Evolutionary conservation across 2,113 vertebrate species (phyloP), one percentile per base, ranked within the genome.

Genomic region (Xiphophorus couchianus): DNA sequence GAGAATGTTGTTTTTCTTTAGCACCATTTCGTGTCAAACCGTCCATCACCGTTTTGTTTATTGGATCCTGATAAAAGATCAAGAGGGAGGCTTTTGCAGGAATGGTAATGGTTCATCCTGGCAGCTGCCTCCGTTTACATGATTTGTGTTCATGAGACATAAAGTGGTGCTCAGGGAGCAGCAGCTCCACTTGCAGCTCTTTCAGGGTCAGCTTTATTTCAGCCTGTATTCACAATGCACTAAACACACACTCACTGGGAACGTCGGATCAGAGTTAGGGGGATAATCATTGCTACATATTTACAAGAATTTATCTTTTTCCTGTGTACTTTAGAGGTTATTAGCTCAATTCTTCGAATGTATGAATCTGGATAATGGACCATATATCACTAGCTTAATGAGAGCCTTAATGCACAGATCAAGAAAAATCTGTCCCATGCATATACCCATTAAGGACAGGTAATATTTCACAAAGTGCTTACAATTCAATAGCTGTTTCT

Each of bases 61-160:
- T 87, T 76, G 76, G 77, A 69, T 13, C 37, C 66, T 70, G 72
- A 86, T 86, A 85, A 82, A 86, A 83, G 69, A 84, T 80, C 65
- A 67, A 74, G 42, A 70, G 12, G 37, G 60, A 60, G 60, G 73
- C 72, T 30, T 22, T 30, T 54, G 70, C 30, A 6, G 28, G 74
- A 84, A 74, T 44, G 14, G 44, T 33, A 37, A 75, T 74, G 37
- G 15, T 35, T 62, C 51, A 48, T 6, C 22, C 63, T 69, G 79
- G 81, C 77, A 62, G 76, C 28, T 29, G 69, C 73, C 81, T 85
- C 62, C 74, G 78, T 84, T 81, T 69, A 73, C 67, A 77, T 71
- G 64, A 58, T 84, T 80, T 84, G 69, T 82, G 71, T 81, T 83
- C 73, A 78, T 89, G 82, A 86, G 68, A 75, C 71, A 70, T 69